Evolutionary conservation across 2,888 invertebrate species (phyloP).

Genomic region (Steromphala cineraria): DNA sequence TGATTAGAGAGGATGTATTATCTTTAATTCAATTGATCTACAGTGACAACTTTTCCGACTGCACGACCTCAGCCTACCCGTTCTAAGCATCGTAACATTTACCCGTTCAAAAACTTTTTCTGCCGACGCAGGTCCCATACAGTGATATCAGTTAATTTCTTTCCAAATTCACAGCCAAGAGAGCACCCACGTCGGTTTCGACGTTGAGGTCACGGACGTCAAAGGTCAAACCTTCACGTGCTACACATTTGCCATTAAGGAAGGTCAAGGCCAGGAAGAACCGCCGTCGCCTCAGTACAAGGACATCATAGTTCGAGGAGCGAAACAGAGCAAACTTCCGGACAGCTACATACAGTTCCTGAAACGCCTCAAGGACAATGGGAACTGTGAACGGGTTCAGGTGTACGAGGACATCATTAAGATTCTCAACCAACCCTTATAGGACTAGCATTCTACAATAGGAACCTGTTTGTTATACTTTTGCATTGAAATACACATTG

Average conservation of each 20-base stretch:
- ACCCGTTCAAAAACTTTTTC: too few species aligned
- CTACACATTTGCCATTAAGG: conserved; percentile 83
- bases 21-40: too few species aligned
- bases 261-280: conserved; percentile 70
- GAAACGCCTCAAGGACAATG: conserved; percentile 85
- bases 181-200: conserved; percentile 84
- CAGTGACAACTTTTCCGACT: too few species aligned
- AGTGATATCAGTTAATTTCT: not conserved
- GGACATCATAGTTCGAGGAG: conserved; percentile 84
- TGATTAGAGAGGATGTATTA: too few species aligned
- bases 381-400: conserved; percentile 77
- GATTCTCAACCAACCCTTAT: not conserved
- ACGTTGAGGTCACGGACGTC: conserved; percentile 80
- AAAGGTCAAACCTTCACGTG: conserved; percentile 79
- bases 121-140: too few species aligned
- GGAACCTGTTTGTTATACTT: too few species aligned
- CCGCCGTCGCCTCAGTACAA: conserved; percentile 87
- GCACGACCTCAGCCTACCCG: too few species aligned
- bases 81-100: too few species aligned
- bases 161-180: conserved; percentile 80
- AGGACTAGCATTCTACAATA: too few species aligned
- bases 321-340: conserved; percentile 85
- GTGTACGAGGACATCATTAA: conserved; percentile 39
- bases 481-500: too few species aligned
- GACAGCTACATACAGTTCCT: conserved; percentile 83